Evolutionary conservation across 1,140 invertebrate species (phyloP).

Genomic region (Oryctes rhinoceros): DNA sequence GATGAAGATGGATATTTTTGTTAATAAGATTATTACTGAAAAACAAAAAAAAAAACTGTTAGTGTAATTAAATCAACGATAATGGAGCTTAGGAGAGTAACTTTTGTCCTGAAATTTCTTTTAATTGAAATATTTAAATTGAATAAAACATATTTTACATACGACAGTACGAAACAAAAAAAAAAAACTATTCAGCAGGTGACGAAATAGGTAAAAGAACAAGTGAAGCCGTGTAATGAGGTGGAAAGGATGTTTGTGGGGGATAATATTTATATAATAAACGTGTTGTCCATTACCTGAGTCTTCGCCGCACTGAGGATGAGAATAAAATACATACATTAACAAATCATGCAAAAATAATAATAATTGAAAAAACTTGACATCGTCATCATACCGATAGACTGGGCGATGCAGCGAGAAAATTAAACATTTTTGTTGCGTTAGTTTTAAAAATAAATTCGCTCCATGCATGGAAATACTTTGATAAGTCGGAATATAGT

Average conservation of each 20-base stretch:
- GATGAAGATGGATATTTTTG: no score
- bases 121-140: neutral
- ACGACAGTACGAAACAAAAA: neutral
- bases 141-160: slow-evolving; percentile 5
- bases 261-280: slow-evolving; percentile 7
- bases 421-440: neutral
- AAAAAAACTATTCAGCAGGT: neutral
- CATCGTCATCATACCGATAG: neutral
- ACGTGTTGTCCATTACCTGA: slow-evolving; percentile 17
- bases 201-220: slow-evolving; percentile 21
- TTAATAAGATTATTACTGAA: no score
- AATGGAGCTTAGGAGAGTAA: no score
- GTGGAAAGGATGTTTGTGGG: slow-evolving; percentile 4
- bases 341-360: slow-evolving; percentile 14
- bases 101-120: no score
- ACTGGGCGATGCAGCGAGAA: neutral
- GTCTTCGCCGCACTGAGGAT: slow-evolving; percentile 20
- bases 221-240: slow-evolving; percentile 2
- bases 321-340: slow-evolving; percentile 12
- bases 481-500: neutral
- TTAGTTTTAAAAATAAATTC: neutral
- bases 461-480: neutral
- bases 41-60: no score
- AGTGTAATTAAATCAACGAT: no score
- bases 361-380: neutral